Evolutionary conservation across 1,140 invertebrate species (phyloP), one percentile per base, ranked within the genome.

Genomic region (Apis dorsata): DNA sequence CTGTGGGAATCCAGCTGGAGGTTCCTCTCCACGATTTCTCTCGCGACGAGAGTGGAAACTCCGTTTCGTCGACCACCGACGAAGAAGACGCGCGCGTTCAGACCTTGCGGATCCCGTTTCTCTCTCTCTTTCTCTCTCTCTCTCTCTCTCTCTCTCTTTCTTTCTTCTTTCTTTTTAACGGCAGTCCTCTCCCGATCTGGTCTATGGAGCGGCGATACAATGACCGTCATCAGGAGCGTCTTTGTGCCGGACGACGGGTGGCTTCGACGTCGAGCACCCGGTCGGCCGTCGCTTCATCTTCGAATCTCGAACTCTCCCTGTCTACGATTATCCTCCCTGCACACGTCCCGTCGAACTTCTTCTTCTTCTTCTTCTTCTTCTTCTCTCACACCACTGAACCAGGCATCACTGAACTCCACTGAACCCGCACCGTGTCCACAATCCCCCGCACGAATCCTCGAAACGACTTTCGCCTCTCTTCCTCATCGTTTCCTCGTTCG

Each of bases 181-280:
- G 10, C 59, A 51, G 34, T 62, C 66, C n/a, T 24, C 7, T 28
- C 44, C 12, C 34, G 63, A 57, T 66, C 60, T 72, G 72, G 78
- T 92, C 88, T 92, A 92, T 86, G 89, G 89, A 66, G 86, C 86
- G 19, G 75, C 75, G 84, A 72, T 62, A 93, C 92, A 93, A 93
- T 91, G 85, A 92, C 84, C 88, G 90, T 93, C 91, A 92, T 93
- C 92, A 90, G 91, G 87, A 90, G 51, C 86, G 83, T 90, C 89
- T 93, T 93, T 93, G 90, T 93, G 85, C 77, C 81, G 72, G 84
- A 83, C 92, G 81, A 92, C 92, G 90, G 92, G 90, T 92, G 92
- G 90, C 88, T 88, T 81, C 81, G 87, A 70, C 62, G 24, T 24
- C 24, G 63, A 85, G 81, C 87, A 88, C 84, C 85, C 87, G 89